These are phyloP conservation scores for Cheilosia grossa DNA, from an alignment of 2,888 invertebrate species.

Conservation along the genomic window DNA sequence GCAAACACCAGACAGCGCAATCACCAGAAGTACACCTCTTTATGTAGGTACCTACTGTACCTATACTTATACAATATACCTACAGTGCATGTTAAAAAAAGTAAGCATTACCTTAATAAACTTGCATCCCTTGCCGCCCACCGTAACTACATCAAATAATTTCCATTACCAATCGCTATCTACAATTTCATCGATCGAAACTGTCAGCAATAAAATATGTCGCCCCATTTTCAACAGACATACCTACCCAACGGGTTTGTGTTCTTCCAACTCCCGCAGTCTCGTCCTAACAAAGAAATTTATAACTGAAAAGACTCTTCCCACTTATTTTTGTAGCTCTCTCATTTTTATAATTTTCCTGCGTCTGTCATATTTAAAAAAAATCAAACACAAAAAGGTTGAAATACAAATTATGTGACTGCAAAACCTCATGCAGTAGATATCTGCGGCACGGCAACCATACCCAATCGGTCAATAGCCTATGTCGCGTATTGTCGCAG, in stretches of 20 bases:
- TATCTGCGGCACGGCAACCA: slow-evolving; percentile 14
- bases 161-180: neutral
- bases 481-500: slow-evolving; percentile 44
- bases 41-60: too few species aligned
- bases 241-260: slow-evolving; percentile 8
- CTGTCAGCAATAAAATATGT: slow-evolving; percentile 22
- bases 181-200: slow-evolving; percentile 9
- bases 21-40: too few species aligned
- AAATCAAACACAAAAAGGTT: neutral
- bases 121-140: too few species aligned
- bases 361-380: slow-evolving; percentile 15
- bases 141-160: too few species aligned
- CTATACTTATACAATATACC: too few species aligned
- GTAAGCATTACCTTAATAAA: too few species aligned
- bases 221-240: slow-evolving; percentile 7
- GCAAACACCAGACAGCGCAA: too few species aligned
- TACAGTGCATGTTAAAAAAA: too few species aligned
- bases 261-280: neutral
- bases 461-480: slow-evolving; percentile 58
- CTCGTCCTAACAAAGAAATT: slow-evolving; percentile 18
- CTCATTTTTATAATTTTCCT: neutral
- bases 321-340: neutral
- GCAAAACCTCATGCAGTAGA: slow-evolving; percentile 7
- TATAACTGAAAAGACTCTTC: neutral
- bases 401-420: slow-evolving; percentile 27